Evolutionary conservation across 2,888 invertebrate genomes (phyloP).

Genomic region (Pachycephus smyrnensis): DNA sequence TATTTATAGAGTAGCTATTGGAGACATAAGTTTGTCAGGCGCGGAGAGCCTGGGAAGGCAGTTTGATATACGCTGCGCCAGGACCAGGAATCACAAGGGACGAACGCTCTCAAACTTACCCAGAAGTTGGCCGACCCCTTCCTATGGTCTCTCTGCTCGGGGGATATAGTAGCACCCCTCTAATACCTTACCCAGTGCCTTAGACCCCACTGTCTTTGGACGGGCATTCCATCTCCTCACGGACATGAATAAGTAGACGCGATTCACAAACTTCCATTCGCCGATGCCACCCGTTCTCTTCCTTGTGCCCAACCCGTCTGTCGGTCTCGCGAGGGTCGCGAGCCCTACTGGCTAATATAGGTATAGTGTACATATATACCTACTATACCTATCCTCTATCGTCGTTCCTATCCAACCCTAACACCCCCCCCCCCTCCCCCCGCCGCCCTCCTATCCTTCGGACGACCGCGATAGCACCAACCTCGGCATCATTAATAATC

Average conservation of each 20-base stretch:
- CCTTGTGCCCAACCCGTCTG: not conserved
- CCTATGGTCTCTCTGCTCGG: not conserved
- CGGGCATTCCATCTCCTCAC: constrained; percentile 16
- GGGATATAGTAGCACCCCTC: not conserved
- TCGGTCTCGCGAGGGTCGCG: not conserved
- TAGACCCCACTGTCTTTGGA: constrained; percentile 17
- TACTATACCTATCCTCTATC: not conserved
- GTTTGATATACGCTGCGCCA: constrained; percentile 36
- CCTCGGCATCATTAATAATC: constrained; percentile 5
- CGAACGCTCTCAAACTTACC: constrained; percentile 42
- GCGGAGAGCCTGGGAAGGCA: constrained; percentile 31
- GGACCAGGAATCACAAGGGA: constrained; percentile 49
- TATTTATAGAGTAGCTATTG: constrained; percentile 59
- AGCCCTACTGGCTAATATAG: not conserved
- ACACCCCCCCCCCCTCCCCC: too few species aligned
- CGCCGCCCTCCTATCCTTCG: not conserved
- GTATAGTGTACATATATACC: not conserved
- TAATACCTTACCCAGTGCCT: constrained; percentile 20
- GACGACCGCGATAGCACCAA: constrained; percentile 2
- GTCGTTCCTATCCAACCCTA: not conserved
- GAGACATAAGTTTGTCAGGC: constrained; percentile 57
- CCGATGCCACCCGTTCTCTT: not conserved
- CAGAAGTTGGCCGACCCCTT: constrained; percentile 27
- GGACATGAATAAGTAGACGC: constrained; percentile 47
- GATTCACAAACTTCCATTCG: constrained; percentile 44